phyloP scores from a whole-genome alignment of 1,140 invertebrate genomes.

The Listronotus bonariensis region DNA sequence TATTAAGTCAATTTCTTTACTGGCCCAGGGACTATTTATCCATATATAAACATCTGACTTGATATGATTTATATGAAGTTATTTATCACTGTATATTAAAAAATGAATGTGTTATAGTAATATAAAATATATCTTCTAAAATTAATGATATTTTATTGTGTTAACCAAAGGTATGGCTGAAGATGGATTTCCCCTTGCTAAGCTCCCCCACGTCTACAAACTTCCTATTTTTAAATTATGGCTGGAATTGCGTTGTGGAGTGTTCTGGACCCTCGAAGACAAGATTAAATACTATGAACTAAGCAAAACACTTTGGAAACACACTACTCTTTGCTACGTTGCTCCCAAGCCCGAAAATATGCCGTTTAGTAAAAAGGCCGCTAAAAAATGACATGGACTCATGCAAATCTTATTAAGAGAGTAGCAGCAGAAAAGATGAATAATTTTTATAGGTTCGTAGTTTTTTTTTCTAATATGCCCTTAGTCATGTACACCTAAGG shows the following conservation, averaged over 20 bases:
- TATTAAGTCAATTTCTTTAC: no score
- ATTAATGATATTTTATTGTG: no score
- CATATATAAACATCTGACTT: no score
- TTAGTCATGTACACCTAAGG: no score
- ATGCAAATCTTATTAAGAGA: conserved; percentile 21
- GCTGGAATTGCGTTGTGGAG: conserved; percentile 45
- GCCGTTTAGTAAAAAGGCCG: conserved; percentile 17
- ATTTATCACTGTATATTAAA: no score
- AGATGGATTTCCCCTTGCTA: conserved; percentile 52
- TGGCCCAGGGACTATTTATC: no score
- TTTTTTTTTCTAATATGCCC: no score
- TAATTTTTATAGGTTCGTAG: conserved; percentile 19
- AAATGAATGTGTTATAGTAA: no score
- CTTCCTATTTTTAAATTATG: conserved; percentile 51
- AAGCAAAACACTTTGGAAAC: conserved; percentile 25
- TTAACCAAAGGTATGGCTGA: conserved; percentile 37
- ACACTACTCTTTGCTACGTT: conserved; percentile 26
- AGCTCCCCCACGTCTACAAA: conserved; percentile 47
- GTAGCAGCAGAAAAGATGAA: conserved; percentile 16
- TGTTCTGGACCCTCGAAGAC: conserved; percentile 43
- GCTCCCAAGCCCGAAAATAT: conserved; percentile 14
- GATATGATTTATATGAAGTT: no score
- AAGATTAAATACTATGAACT: conserved; percentile 28
- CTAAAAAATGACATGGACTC: conserved; percentile 32
- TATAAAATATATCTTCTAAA: no score